Percentiles rank a stretch among this genome's conserved stretches.
Evolutionary conservation across 2,113 vertebrate genomes (phyloP).

Genomic region (Megaceryle maxima): DNA sequence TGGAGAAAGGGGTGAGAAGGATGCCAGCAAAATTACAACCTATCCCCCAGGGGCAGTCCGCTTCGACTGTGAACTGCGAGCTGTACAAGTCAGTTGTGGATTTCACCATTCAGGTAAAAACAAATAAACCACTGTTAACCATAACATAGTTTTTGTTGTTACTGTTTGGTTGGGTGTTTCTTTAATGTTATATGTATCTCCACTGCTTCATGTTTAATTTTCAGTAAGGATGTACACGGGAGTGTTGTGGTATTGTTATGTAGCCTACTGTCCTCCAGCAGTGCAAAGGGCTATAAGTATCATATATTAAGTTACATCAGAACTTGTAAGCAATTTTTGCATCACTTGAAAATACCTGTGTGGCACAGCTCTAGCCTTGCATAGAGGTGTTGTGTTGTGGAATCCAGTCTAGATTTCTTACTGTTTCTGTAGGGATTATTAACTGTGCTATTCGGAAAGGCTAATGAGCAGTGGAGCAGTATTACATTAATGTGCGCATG

Average conservation of each 20-base stretch:
- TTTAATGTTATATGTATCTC: not conserved
- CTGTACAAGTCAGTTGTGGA: conserved; percentile 96
- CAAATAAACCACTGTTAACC: not conserved
- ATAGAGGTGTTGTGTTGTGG: not conserved
- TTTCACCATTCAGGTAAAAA: conserved; percentile 96
- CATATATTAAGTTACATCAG: not conserved
- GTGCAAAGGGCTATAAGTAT: not conserved
- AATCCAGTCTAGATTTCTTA: not conserved
- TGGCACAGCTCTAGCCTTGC: not conserved
- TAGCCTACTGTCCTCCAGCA: not conserved
- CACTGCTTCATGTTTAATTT: not conserved
- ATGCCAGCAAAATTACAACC: conserved; percentile 98
- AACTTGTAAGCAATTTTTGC: not conserved
- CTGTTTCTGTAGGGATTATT: not conserved
- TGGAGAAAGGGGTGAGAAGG: conserved; percentile 96
- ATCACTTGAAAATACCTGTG: not conserved
- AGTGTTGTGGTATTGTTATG: not conserved
- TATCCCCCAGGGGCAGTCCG: conserved; percentile 93
- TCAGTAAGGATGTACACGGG: rapidly evolving
- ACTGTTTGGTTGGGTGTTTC: not conserved
- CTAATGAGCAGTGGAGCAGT: not conserved
- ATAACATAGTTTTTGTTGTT: rapidly evolving
- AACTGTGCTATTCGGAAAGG: not conserved
- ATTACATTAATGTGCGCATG: not conserved
- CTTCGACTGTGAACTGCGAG: conserved; percentile 93